Evolutionary conservation across 2,888 invertebrate genomes (phyloP).

Genomic region (Chymomyza fuscimana): DNA sequence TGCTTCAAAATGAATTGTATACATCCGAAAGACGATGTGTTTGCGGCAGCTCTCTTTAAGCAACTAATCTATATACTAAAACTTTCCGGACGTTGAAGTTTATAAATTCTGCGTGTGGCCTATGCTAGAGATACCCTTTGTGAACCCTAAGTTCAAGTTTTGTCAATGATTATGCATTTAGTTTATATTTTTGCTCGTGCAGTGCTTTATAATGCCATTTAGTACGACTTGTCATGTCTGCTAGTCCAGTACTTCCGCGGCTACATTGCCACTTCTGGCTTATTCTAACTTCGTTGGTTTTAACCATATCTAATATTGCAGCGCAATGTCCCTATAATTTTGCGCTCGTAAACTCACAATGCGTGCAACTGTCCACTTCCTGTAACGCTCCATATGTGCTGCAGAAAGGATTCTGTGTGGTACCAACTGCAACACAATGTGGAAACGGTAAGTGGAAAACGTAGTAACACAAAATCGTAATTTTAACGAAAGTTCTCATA

Average conservation of each 20-base stretch:
- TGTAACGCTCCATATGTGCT: slow-evolving; percentile 37
- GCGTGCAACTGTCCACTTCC: slow-evolving; percentile 9
- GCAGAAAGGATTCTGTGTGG: slow-evolving; percentile 40
- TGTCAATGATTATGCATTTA: not conserved
- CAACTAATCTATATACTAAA: not conserved
- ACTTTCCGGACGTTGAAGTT: not conserved
- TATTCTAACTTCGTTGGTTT: not conserved
- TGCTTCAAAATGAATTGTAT: not conserved
- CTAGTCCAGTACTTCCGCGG: slow-evolving; percentile 37
- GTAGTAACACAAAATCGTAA: not conserved
- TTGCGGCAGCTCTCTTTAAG: not conserved
- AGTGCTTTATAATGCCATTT: slow-evolving; percentile 28
- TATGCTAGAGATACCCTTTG: not conserved
- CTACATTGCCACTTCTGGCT: not conserved
- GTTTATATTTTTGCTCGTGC: not conserved
- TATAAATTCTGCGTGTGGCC: not conserved
- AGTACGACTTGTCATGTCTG: slow-evolving; percentile 47
- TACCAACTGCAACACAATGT: slow-evolving; percentile 1
- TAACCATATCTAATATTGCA: not conserved
- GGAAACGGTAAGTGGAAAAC: slow-evolving; percentile 32
- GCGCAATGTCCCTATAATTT: slow-evolving; percentile 31
- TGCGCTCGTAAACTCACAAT: slow-evolving; percentile 18
- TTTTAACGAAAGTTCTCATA: slow-evolving; percentile 11
- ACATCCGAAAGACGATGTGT: not conserved
- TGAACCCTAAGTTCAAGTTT: not conserved